Evolutionary conservation across 2,888 invertebrate species (phyloP).

Genomic region (Ellobium chinense): DNA sequence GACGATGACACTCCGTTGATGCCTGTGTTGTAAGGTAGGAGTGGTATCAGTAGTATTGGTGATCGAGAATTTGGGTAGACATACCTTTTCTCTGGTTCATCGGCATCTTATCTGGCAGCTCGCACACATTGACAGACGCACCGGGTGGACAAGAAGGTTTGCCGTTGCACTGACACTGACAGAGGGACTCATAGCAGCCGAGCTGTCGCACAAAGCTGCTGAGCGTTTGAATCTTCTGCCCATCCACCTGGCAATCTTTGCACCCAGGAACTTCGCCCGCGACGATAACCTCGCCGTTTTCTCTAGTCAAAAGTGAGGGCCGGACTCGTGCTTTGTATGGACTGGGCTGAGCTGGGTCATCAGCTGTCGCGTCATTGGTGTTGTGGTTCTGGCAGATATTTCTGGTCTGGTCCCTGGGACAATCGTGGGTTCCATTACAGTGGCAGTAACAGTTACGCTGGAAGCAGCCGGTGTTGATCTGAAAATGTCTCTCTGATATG

Average conservation of each 20-base stretch:
- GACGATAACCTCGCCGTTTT: neutral
- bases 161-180: slow-evolving; percentile 67
- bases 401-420: slow-evolving; percentile 50
- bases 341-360: neutral
- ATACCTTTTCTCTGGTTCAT: slow-evolving; percentile 35
- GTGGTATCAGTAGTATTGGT: too few relatives aligned
- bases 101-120: slow-evolving; percentile 35
- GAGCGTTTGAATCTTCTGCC: slow-evolving; percentile 44
- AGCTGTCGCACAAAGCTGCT: slow-evolving; percentile 55
- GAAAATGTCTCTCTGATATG: slow-evolving; percentile 54
- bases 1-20: too few relatives aligned
- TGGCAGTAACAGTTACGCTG: slow-evolving; percentile 61
- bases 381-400: slow-evolving; percentile 21
- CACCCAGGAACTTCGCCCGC: slow-evolving; percentile 43
- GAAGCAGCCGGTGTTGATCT: slow-evolving; percentile 57
- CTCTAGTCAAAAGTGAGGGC: neutral
- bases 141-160: slow-evolving; percentile 59
- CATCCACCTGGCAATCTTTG: slow-evolving; percentile 44
- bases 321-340: neutral
- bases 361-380: neutral
- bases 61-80: neutral
- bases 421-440: slow-evolving; percentile 63
- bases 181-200: slow-evolving; percentile 63
- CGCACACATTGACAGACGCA: slow-evolving; percentile 52
- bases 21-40: too few relatives aligned